A percentile compares a stretch with the other conserved stretches of the same genome.
Conservation (phyloP, 2,113 vertebrate genomes). For the Ceyx cyanopectus region DNA sequence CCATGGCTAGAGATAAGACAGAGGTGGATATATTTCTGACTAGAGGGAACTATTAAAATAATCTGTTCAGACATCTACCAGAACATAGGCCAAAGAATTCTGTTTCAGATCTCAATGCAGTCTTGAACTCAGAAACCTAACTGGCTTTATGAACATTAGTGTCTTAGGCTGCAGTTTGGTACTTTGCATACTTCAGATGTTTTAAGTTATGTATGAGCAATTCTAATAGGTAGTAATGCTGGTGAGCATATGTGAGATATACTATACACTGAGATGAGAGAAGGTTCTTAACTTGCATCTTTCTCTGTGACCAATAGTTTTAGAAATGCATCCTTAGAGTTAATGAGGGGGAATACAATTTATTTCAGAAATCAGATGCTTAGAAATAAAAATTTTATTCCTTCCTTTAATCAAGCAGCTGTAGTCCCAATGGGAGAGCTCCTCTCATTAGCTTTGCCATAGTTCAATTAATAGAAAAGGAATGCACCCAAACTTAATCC, state of each 20-base stretch:
- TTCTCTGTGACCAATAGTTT: background rate
- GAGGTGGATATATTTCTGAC: background rate
- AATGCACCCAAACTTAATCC: background rate
- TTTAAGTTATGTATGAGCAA: background rate
- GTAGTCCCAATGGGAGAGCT: background rate
- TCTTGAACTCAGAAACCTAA: background rate
- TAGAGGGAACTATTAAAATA: background rate
- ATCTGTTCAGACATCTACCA: background rate
- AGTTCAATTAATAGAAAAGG: background rate
- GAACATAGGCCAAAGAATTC: background rate
- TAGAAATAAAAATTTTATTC: background rate
- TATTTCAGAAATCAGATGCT: background rate
- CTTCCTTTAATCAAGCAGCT: background rate
- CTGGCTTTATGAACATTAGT: background rate
- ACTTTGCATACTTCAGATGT: background rate
- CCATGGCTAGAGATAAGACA: background rate
- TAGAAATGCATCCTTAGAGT: background rate
- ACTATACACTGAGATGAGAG: background rate
- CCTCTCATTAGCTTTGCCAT: background rate
- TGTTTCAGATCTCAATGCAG: background rate
- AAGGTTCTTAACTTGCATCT: background rate
- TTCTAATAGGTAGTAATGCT: background rate
- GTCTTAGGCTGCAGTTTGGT: background rate
- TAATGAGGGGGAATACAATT: background rate
- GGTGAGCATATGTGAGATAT: background rate